Percentiles rank a stretch among this genome's conserved stretches.
These are phyloP conservation scores for Sparus aurata DNA, from an alignment of 2,797 vertebrate genomes.

Conservation along the genomic window DNA sequence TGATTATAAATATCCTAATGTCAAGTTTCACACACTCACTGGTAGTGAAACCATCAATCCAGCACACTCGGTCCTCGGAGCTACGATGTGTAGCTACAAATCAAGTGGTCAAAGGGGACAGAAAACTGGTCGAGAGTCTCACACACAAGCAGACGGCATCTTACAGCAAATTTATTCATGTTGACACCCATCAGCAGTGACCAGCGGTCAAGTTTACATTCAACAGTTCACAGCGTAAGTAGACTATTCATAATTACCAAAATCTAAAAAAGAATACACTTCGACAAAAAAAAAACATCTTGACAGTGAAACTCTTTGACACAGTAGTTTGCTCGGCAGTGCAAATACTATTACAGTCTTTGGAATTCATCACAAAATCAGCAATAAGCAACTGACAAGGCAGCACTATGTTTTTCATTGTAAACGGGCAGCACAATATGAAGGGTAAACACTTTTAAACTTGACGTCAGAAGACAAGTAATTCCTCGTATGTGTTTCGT, in stretches of 20 bases:
- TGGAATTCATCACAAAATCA: conserved; percentile 50
- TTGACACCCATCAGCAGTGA: background rate
- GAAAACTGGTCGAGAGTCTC: background rate
- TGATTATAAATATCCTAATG: too few relatives aligned
- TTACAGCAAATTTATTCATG: conserved; percentile 57
- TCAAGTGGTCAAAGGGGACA: background rate
- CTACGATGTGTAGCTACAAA: background rate
- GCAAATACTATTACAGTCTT: conserved; percentile 57
- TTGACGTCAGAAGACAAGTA: background rate
- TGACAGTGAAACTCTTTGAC: conserved; percentile 37
- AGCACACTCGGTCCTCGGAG: background rate
- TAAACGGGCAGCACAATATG: conserved; percentile 39
- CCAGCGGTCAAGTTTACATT: conserved; percentile 50
- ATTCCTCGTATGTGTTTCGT: background rate
- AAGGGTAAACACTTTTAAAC: conserved; percentile 15
- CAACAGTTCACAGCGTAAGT: conserved; percentile 19
- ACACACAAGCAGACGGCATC: conserved; percentile 12
- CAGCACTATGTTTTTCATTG: conserved; percentile 36
- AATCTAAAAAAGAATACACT: background rate
- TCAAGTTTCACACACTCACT: too few relatives aligned
- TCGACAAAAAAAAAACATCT: conserved; percentile 22
- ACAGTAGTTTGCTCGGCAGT: conserved; percentile 45
- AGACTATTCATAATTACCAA: background rate
- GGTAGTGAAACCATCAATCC: background rate
- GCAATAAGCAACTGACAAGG: conserved; percentile 39